phyloP scores from a whole-genome alignment of 2,888 invertebrate species.

The Xestoiulus laeticollis region DNA sequence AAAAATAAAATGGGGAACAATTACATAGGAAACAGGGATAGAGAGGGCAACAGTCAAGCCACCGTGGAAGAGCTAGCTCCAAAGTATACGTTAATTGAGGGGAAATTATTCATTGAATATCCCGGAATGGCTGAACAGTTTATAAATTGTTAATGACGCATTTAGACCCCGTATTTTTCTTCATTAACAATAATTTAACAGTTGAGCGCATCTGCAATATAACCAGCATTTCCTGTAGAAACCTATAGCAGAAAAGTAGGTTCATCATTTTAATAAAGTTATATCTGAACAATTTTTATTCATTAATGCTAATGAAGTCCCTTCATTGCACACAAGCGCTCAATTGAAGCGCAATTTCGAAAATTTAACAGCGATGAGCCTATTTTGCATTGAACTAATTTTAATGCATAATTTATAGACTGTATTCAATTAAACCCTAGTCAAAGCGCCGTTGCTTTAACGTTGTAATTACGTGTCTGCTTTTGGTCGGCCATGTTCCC shows the following conservation, averaged over 20 bases:
- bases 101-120: not conserved
- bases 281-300: not conserved
- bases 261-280: not conserved
- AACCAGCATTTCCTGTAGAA: not conserved
- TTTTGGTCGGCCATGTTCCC: not conserved
- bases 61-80: not conserved
- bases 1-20: not conserved
- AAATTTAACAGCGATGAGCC: not conserved
- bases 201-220: not conserved
- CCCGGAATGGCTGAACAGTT: not conserved
- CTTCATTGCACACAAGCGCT: not conserved
- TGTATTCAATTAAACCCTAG: not conserved
- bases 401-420: not conserved
- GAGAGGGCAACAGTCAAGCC: not conserved
- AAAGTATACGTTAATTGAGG: not conserved
- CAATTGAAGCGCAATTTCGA: not conserved
- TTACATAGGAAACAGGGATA: not conserved
- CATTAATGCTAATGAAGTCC: slow-evolving; percentile 17
- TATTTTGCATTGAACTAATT: not conserved
- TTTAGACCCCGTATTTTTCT: not conserved
- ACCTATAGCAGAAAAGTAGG: not conserved
- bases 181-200: not conserved
- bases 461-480: not conserved
- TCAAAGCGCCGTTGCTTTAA: too few relatives aligned
- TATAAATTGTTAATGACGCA: not conserved